Conservation (phyloP, 2,888 invertebrate genomes). For the Scaptomyza flava region DNA sequence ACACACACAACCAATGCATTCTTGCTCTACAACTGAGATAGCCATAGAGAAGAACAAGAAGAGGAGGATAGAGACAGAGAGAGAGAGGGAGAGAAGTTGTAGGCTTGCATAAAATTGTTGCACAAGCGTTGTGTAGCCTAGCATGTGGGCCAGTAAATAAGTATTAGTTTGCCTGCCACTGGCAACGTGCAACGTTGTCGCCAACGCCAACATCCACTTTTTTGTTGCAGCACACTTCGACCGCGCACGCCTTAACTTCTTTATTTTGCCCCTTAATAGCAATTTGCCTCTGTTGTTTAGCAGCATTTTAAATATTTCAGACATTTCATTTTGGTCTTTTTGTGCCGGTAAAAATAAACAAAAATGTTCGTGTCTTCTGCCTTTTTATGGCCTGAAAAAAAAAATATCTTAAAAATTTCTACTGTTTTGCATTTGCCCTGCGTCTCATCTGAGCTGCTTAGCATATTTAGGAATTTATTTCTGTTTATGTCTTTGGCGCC, state of each 20-base stretch:
- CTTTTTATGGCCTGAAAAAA: slow-evolving; percentile 29
- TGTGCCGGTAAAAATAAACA: slow-evolving; percentile 31
- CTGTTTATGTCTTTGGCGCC: neutral
- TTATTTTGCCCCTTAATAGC: slow-evolving; percentile 70
- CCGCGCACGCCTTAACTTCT: slow-evolving; percentile 50
- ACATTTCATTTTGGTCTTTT: slow-evolving; percentile 61
- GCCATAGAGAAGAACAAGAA: neutral
- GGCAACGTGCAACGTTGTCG: slow-evolving; percentile 55
- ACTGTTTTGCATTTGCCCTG: slow-evolving; percentile 49
- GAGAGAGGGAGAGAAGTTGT: neutral
- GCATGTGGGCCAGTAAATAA: slow-evolving; percentile 57
- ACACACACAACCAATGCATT: slow-evolving; percentile 55
- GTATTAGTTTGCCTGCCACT: slow-evolving; percentile 48
- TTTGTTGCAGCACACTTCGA: neutral
- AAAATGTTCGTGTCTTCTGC: slow-evolving; percentile 23
- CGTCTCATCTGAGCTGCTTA: neutral
- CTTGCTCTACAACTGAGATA: slow-evolving; percentile 39
- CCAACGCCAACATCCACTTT: slow-evolving; percentile 51
- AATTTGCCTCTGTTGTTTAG: slow-evolving; percentile 65
- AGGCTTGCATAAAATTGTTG: slow-evolving; percentile 36
- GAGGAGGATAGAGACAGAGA: neutral
- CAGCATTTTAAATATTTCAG: slow-evolving; percentile 77
- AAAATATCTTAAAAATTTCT: slow-evolving; percentile 66
- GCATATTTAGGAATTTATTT: no score
- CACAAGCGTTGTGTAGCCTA: slow-evolving; percentile 31